phyloP scores from a whole-genome alignment of 1,140 invertebrate genomes.

The Penaeus vannamei region DNA sequence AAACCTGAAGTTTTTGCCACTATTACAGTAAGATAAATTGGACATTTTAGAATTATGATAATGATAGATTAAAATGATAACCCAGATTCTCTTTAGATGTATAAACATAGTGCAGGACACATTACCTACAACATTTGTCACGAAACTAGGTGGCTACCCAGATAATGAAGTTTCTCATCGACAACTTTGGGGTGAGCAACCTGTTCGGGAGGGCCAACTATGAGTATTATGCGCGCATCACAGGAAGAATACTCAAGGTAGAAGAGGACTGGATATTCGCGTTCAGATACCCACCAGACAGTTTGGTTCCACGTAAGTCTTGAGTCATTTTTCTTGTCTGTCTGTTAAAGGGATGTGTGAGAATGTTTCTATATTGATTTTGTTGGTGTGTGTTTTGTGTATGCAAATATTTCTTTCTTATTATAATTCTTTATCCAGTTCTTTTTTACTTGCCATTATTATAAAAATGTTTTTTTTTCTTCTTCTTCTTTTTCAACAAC shows the following conservation, averaged over 20 bases:
- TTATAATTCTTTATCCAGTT: too few species aligned
- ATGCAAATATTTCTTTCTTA: too few species aligned
- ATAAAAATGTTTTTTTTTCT: too few species aligned
- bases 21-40: too few species aligned
- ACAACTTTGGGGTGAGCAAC: constrained; percentile 95
- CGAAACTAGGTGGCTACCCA: constrained; percentile 86
- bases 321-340: neutral
- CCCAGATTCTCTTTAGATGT: too few species aligned
- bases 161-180: constrained; percentile 96
- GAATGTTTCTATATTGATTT: neutral
- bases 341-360: neutral
- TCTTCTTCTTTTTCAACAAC: too few species aligned
- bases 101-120: neutral
- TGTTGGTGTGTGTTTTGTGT: too few species aligned
- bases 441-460: too few species aligned
- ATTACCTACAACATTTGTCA: neutral
- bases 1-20: too few species aligned
- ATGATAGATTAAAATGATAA: too few species aligned
- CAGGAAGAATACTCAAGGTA: constrained; percentile 91
- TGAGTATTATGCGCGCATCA: constrained; percentile 96
- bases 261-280: constrained; percentile 96
- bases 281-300: constrained; percentile 90
- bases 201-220: constrained; percentile 97
- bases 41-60: too few species aligned
- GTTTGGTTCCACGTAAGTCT: constrained; percentile 81